A percentile compares a stretch with the other conserved stretches of the same genome.
Evolutionary conservation across 1,140 invertebrate genomes (phyloP).

Genomic region (Ceratina australensis): DNA sequence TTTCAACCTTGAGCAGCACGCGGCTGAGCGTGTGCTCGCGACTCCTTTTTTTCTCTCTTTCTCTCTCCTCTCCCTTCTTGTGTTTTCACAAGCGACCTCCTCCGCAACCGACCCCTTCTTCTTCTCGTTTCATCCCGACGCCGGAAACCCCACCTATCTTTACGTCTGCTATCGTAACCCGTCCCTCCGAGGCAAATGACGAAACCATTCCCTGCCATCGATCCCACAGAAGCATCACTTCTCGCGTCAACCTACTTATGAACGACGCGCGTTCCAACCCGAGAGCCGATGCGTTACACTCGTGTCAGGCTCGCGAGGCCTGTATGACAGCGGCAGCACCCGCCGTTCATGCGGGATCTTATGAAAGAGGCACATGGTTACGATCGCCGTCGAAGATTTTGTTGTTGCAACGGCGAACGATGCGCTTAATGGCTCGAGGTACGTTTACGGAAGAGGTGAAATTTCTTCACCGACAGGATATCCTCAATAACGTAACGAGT

Average conservation of each 20-base stretch:
- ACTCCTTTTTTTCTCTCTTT: not conserved
- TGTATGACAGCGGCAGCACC: too few species aligned
- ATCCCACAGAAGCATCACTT: not conserved
- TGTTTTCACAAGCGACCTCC: slow-evolving; percentile 13
- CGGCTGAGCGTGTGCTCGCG: slow-evolving; percentile 16
- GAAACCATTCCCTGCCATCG: not conserved
- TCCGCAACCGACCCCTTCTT: not conserved
- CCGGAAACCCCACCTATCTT: slow-evolving; percentile 41
- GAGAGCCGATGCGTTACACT: too few species aligned
- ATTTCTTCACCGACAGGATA: too few species aligned
- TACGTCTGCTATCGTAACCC: slow-evolving; percentile 14
- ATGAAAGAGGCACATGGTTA: too few species aligned
- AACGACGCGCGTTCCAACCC: not conserved
- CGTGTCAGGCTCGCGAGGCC: too few species aligned
- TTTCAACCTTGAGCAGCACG: slow-evolving; percentile 52
- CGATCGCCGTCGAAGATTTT: not conserved
- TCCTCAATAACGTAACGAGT: slow-evolving; percentile 1
- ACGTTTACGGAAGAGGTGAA: too few species aligned
- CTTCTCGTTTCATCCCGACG: not conserved
- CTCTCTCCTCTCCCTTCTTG: not conserved
- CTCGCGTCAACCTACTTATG: not conserved
- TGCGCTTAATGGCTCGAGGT: too few species aligned
- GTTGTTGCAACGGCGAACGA: not conserved
- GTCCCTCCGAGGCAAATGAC: not conserved
- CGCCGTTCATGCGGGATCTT: too few species aligned